Conservation (phyloP, 2,888 invertebrate species). For the Hirtodrosophila duncani region DNA sequence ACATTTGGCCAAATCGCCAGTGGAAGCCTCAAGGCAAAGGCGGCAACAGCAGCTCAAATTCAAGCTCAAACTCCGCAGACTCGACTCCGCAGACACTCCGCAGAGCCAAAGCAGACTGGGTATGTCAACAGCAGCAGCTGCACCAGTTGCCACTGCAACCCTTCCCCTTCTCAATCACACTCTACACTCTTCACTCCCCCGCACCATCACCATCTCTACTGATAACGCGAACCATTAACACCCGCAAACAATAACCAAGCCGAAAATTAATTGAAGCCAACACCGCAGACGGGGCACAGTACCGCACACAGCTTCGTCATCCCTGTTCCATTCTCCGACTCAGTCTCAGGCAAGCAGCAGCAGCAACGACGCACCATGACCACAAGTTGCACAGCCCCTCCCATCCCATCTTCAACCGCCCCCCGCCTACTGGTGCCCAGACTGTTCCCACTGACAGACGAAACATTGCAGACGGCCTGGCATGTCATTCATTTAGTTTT, state of each 20-base stretch:
- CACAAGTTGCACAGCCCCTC: no score
- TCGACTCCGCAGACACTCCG: background rate
- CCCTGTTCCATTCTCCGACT: background rate
- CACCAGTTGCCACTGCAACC: no score
- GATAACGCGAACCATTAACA: conserved; percentile 51
- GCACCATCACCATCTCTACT: conserved; percentile 1
- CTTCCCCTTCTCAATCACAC: background rate
- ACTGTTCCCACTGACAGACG: conserved; percentile 28
- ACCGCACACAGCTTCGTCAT: conserved; percentile 13
- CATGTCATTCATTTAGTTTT: conserved; percentile 57
- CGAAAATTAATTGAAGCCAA: conserved; percentile 74
- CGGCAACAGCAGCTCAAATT: background rate
- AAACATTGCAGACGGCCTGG: conserved; percentile 47
- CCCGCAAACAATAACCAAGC: conserved; percentile 60
- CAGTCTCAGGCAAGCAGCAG: background rate
- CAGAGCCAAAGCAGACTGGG: no score
- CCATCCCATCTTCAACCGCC: background rate
- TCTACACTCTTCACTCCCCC: conserved; percentile 1
- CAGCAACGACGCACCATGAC: background rate
- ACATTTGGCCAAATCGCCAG: conserved; percentile 15
- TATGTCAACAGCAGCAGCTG: background rate
- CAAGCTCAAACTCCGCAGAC: background rate
- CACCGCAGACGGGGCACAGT: conserved; percentile 53
- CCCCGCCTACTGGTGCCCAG: no score
- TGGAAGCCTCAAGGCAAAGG: no score